phyloP scores from a whole-genome alignment of 2,888 invertebrate genomes.

The Choreutis nemorana region DNA sequence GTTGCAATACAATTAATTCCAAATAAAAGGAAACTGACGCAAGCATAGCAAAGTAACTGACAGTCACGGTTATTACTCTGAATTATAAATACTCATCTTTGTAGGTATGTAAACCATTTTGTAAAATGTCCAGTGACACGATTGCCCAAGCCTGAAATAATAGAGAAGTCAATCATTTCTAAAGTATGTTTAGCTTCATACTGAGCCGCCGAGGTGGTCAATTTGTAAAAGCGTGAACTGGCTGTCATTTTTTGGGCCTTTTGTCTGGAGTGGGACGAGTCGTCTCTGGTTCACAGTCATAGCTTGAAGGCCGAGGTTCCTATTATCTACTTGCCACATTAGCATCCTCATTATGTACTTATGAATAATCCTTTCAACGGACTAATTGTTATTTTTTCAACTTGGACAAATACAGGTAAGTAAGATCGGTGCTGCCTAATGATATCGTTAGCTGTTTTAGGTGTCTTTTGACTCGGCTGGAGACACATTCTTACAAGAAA shows the following conservation, averaged over 20 bases:
- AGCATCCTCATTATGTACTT: slow-evolving; percentile 46
- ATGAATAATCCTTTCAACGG: slow-evolving; percentile 45
- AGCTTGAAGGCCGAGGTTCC: slow-evolving; percentile 45
- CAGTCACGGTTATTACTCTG: too few species aligned
- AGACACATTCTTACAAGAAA: too few species aligned
- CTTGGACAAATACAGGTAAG: slow-evolving; percentile 6
- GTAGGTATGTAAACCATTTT: too few species aligned
- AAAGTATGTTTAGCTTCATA: slow-evolving; percentile 38
- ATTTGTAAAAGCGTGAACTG: slow-evolving; percentile 57
- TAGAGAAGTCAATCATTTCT: slow-evolving; percentile 43
- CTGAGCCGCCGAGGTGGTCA: slow-evolving; percentile 51
- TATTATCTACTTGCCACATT: slow-evolving; percentile 43
- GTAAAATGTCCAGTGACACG: slow-evolving; percentile 27
- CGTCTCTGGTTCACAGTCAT: slow-evolving; percentile 29
- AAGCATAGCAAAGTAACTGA: too few species aligned
- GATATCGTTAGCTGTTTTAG: too few species aligned
- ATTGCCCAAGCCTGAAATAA: slow-evolving; percentile 23
- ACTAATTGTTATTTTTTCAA: slow-evolving; percentile 15
- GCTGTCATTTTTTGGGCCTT: slow-evolving; percentile 50
- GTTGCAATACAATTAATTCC: too few species aligned
- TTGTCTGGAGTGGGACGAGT: slow-evolving; percentile 23
- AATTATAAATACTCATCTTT: too few species aligned
- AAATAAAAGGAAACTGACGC: too few species aligned
- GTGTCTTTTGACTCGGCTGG: too few species aligned
- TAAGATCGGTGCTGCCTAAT: slow-evolving; percentile 1